Percentiles rank a stretch among this genome's conserved stretches.
These are phyloP conservation scores for Nycticebus coucang DNA, from an alignment of 2,113 vertebrate species.

Conservation along the genomic window DNA sequence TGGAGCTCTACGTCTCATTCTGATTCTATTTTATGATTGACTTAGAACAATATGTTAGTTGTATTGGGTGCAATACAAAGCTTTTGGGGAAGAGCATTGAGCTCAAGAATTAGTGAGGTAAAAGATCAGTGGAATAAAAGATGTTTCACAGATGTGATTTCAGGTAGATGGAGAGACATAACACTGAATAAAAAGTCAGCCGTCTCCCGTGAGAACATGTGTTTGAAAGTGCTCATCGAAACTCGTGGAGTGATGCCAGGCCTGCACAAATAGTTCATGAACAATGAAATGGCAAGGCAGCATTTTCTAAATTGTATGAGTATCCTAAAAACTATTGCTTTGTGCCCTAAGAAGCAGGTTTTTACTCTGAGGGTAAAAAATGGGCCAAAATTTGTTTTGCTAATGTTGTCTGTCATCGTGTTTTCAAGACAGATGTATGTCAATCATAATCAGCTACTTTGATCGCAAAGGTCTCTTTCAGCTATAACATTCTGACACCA, in stretches of 20 bases:
- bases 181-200: conserved; percentile 30
- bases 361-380: conserved; percentile 20
- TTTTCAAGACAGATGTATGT: conserved; percentile 19
- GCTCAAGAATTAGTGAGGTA: neutral
- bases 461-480: conserved; percentile 24
- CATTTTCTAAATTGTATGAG: neutral
- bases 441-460: neutral
- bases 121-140: conserved; percentile 33
- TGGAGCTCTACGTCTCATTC: neutral
- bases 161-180: neutral
- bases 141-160: conserved; percentile 26
- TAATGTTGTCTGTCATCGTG: neutral
- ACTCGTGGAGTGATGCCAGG: neutral
- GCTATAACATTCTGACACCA: conserved; percentile 19
- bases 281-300: neutral
- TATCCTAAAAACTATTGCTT: neutral
- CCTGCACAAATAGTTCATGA: neutral
- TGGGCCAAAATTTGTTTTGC: conserved; percentile 24
- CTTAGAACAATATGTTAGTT: conserved; percentile 24
- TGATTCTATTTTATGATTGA: conserved; percentile 10
- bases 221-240: neutral
- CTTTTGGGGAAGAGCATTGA: conserved; percentile 23
- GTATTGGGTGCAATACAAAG: neutral
- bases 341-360: neutral
- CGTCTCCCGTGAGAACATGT: neutral